Percentiles rank a stretch among this genome's conserved stretches.
phyloP scores from a whole-genome alignment of 2,113 vertebrate species.

The Nothoprocta perdicaria region DNA sequence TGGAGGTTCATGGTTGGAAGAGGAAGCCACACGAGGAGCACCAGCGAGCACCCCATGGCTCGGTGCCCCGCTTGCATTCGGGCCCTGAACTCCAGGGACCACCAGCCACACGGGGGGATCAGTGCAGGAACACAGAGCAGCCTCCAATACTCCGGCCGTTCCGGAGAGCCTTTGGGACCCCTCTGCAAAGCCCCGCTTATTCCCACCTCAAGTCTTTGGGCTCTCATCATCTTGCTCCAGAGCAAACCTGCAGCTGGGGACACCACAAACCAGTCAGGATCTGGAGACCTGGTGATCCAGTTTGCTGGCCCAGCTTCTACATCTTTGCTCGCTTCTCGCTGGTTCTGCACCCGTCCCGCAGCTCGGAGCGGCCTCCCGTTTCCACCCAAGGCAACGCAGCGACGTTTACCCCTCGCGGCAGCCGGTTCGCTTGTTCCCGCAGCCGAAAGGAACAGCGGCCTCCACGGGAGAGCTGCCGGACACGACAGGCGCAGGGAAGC shows the following conservation, averaged over 20 bases:
- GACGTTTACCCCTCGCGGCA: conserved; percentile 7
- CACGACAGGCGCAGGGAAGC: rapidly evolving
- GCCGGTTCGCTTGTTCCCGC: neutral
- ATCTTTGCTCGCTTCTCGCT: neutral
- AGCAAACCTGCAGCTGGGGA: neutral
- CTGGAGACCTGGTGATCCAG: neutral
- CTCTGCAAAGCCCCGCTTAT: neutral
- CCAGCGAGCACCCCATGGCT: neutral
- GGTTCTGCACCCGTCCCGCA: neutral
- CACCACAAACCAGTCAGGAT: neutral
- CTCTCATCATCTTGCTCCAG: neutral
- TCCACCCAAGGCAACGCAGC: conserved; percentile 13
- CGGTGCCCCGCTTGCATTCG: neutral
- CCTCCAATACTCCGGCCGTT: neutral
- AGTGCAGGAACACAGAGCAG: neutral
- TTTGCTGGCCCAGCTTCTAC: rapidly evolving
- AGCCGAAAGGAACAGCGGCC: conserved; percentile 22
- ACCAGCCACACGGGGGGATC: neutral
- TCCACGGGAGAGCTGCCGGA: neutral
- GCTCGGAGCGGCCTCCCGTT: neutral
- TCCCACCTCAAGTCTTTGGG: neutral
- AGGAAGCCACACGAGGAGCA: neutral
- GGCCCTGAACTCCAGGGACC: neutral
- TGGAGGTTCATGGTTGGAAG: neutral
- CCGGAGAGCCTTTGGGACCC: neutral